Percentiles rank a stretch among this genome's conserved stretches.
Conservation (phyloP, 2,888 invertebrate species). For the Cerastis rubricosa region DNA sequence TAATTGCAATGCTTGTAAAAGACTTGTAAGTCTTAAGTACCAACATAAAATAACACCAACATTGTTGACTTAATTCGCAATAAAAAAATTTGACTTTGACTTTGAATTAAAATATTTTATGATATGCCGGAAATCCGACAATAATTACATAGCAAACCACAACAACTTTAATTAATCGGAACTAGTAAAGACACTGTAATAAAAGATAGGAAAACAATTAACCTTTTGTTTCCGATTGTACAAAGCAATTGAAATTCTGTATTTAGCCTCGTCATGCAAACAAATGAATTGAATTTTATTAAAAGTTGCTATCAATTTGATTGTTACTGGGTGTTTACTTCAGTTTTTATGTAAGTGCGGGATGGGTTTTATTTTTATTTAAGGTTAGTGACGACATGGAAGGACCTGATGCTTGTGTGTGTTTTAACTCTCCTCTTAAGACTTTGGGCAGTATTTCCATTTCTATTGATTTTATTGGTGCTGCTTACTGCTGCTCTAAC, state of each 20-base stretch:
- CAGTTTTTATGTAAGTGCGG: constrained; percentile 20
- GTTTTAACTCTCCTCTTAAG: background rate
- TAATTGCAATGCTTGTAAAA: too few species aligned
- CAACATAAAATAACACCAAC: too few species aligned
- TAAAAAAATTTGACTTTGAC: too few species aligned
- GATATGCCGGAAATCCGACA: constrained; percentile 39
- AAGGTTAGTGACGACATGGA: constrained; percentile 1
- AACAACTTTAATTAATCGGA: constrained; percentile 12
- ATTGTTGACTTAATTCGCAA: too few species aligned
- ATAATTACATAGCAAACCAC: constrained; percentile 19
- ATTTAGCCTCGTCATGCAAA: constrained; percentile 44
- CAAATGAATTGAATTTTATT: constrained; percentile 44
- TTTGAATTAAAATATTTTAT: background rate
- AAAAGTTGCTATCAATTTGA: constrained; percentile 33
- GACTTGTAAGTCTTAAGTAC: too few species aligned
- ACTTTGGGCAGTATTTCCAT: background rate
- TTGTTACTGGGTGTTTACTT: background rate
- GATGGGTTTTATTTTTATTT: background rate
- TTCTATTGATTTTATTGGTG: background rate
- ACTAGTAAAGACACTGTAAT: background rate
- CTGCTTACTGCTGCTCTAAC: background rate
- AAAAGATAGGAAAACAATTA: constrained; percentile 36
- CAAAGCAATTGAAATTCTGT: constrained; percentile 48
- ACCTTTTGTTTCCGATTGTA: constrained; percentile 42
- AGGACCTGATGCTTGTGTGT: background rate